phyloP scores from a whole-genome alignment of 2,113 vertebrate species.

The Scophthalmus maximus region DNA sequence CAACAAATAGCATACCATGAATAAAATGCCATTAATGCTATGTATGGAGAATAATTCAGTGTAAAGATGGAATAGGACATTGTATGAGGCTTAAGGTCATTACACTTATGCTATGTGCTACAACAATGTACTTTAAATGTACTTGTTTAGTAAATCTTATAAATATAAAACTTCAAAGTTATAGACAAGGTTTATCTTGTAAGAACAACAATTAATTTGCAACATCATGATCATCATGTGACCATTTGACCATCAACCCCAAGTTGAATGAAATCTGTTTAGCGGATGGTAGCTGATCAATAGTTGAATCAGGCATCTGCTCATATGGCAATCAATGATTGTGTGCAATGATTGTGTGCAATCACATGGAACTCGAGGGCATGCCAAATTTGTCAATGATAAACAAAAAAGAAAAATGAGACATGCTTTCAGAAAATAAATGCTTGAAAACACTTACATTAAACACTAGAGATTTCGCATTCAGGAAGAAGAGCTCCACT shows the following conservation, averaged over 20 bases:
- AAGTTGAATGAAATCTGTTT: background rate
- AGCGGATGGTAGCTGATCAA: background rate
- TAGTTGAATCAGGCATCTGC: slow-evolving; percentile 6
- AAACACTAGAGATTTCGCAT: slow-evolving; percentile 93
- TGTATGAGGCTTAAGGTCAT: no score
- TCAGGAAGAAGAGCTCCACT: slow-evolving; percentile 96
- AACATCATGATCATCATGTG: background rate
- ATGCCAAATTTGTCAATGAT: background rate
- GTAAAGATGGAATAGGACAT: background rate
- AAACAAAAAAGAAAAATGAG: background rate
- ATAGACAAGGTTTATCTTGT: background rate
- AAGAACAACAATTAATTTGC: background rate
- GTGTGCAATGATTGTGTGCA: background rate
- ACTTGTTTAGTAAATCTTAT: no score
- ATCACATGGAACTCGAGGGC: background rate
- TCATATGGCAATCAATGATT: background rate
- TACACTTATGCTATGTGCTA: background rate
- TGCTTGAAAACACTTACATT: slow-evolving; percentile 87
- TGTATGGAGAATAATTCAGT: background rate
- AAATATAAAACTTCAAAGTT: background rate
- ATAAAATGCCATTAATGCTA: background rate
- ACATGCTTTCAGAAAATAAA: background rate
- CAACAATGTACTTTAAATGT: background rate
- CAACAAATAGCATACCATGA: background rate
- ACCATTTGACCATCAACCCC: background rate